Base-by-base conservation (phyloP, 2,888 invertebrate genomes). In the Drosophila histrio region DNA sequence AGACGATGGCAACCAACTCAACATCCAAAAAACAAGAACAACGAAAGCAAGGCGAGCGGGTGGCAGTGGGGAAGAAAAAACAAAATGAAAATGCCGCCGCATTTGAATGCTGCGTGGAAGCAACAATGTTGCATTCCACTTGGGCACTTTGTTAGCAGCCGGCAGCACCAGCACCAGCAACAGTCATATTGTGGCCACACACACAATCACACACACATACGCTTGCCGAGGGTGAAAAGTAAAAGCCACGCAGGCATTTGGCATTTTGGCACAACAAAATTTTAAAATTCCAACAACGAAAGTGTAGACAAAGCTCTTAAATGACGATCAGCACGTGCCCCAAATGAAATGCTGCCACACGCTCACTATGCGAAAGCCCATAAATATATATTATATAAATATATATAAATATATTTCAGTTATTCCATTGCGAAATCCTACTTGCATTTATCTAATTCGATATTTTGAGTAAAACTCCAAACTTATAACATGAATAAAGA, bases 121-220 rank as follows among this genome's bases (percentile, higher is more conserved):
- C 79, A 86, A 84, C 84, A 84, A 86, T 86, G 84, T 84, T 84
- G 84, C 87, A 86, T 83, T 69, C 87, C 87, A 86, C 87, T 84
- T 81, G 84, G 81, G 81, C 71, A 84, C 84, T 84, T 84, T 84
- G 84, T 84, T 83, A 81, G 81, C 72, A 82, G 67, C 46, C 52
- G 58, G 60, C 73, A 62, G 39, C 46, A 49, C 39, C 39, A 41
- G 30, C 57, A 52, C n/a, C 60, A 71, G 68, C 71, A 70, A 66
- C 73, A 72, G 73, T 76, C 77, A 68, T 76, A 72, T 62, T 75
- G 68, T 49, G 64, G 73, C 69, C 44, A 38, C 32, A 65, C 26
- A 46, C 58, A 54, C 19, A 3, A 6, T n/a, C 7, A 24, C 36
- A 21, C 49, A 3, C 11, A 44, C 8, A 15, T 5, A 24, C 17